Evolutionary conservation across 2,797 vertebrate genomes (phyloP), one percentile per base, ranked within the genome.

Genomic region (Cossypha heuglini): DNA sequence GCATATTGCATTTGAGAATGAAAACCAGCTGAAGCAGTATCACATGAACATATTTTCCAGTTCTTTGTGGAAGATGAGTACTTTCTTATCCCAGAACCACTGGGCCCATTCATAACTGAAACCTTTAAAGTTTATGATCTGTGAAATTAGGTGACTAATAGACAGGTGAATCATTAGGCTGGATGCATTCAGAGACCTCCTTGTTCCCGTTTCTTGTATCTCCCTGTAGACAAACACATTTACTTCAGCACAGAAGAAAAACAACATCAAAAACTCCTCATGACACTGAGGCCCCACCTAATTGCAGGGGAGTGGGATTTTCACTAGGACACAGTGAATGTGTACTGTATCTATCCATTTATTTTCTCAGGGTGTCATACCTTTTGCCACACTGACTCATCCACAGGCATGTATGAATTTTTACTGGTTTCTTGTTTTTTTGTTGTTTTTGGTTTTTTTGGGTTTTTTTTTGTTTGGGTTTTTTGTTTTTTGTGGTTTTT

Each of bases 141-240:
- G 69, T 96, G 94, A 96, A 96, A 95, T 96, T 77, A 93, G 43
- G 58, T 95, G 88, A 96, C 94, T 92, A 96, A 95, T 86, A 90
- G 89, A 88, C n/a, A 95, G 68, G 93, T 88, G 87, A 96, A 94
- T 96, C 81, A 93, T 69, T 92, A 93, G 94, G 45, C 66, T 86
- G 55, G 82, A 40, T 85, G 71, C 37, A 25, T 88, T 88, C 69
- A 46, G 38, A 61, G 81, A 40, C 71, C 21, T 76, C 46, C 63
- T 71, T 69, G 37, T 82, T 79, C 49, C 67, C 1, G 1, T 46
- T 46, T 72, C 68, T 59, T 64, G 38, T 66, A 52, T 81, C 79
- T 96, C 59, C 52, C 73, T n/a, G 79, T 90, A 76, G 78, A 87
- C 58, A 92, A 93, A 94, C 43, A 66, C 16, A 75, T 75, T 90